Evolutionary conservation across 2,888 invertebrate genomes (phyloP).

Genomic region (Diarsia rubi): DNA sequence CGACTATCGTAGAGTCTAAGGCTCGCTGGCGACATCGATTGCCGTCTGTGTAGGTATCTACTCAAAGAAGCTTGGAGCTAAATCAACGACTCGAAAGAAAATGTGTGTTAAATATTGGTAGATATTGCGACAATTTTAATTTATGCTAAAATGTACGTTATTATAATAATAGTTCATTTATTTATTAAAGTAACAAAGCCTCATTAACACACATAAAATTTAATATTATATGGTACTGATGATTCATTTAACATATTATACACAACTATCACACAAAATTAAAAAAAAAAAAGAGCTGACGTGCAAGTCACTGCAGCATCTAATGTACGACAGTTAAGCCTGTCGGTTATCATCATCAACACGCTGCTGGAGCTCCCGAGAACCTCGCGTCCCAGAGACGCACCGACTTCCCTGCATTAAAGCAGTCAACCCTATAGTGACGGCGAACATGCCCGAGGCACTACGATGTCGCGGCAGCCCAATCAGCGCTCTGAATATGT

Average conservation of each 20-base stretch:
- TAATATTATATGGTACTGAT: background rate
- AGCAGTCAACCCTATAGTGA: too few relatives aligned
- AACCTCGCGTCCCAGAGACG: too few relatives aligned
- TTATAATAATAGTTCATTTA: background rate
- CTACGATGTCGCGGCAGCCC: too few relatives aligned
- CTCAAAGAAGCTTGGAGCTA: background rate
- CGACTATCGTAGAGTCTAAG: slow-evolving; percentile 76
- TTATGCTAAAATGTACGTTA: background rate
- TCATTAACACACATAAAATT: background rate
- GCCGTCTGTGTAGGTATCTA: slow-evolving; percentile 68
- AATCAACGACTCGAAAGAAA: background rate
- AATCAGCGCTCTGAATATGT: too few relatives aligned
- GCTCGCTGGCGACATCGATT: slow-evolving; percentile 84
- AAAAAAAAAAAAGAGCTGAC: too few relatives aligned
- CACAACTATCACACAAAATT: background rate
- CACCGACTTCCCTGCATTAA: too few relatives aligned
- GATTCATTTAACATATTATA: background rate
- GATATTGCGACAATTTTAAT: too few relatives aligned
- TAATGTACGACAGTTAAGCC: background rate
- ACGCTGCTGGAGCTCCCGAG: too few relatives aligned
- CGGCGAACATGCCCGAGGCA: too few relatives aligned
- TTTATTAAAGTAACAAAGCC: background rate
- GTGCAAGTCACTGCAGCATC: background rate
- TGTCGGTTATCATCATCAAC: too few relatives aligned
- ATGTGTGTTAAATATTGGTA: background rate